These are phyloP conservation scores for Ips nitidus DNA, from an alignment of 1,140 invertebrate species.

Conservation along the genomic window DNA sequence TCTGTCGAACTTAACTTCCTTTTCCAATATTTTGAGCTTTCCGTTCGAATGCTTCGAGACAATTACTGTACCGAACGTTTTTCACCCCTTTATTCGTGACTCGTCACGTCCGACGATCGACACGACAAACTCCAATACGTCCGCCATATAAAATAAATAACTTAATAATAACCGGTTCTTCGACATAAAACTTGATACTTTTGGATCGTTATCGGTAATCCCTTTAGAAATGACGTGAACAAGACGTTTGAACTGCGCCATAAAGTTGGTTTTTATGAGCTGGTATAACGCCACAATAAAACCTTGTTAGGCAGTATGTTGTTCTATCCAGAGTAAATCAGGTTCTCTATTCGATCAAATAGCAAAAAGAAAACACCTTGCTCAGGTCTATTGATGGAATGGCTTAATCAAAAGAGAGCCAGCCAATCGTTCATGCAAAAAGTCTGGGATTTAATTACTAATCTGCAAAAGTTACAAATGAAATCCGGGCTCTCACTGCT, in stretches of 20 bases:
- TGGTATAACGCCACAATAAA: not conserved
- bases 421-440: not conserved
- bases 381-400: too few species aligned
- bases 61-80: conserved; percentile 12
- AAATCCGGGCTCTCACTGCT: not conserved
- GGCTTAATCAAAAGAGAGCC: not conserved
- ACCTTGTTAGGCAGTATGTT: not conserved
- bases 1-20: too few species aligned
- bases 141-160: conserved; percentile 32
- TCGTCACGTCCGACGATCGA: conserved; percentile 11
- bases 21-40: too few species aligned
- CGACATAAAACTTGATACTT: conserved; percentile 25
- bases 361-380: not conserved
- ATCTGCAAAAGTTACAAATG: conserved; percentile 1
- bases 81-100: conserved; percentile 15
- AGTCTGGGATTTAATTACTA: not conserved
- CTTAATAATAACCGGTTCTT: conserved; percentile 28
- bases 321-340: not conserved
- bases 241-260: not conserved
- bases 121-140: conserved; percentile 27
- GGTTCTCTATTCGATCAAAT: not conserved
- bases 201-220: conserved; percentile 24
- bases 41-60: not conserved
- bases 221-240: conserved; percentile 8
- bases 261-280: not conserved